Percentiles rank a stretch among this genome's conserved stretches.
Evolutionary conservation across 2,113 vertebrate genomes (phyloP).

Genomic region (Pachypanchax playfairii): DNA sequence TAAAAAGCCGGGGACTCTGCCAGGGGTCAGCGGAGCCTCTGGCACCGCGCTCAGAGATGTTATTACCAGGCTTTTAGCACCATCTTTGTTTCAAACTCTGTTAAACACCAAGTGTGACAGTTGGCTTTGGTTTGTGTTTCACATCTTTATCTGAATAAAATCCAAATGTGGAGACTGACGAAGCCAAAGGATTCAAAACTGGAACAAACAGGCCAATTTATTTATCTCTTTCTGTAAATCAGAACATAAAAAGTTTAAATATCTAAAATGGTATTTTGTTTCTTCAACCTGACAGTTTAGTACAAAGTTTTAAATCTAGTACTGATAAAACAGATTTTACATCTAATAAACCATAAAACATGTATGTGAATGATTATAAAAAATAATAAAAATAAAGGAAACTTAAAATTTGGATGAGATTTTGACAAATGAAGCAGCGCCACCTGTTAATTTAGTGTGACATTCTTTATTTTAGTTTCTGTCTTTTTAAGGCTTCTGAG

Average conservation of each 20-base stretch:
- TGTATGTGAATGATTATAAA: too few species aligned
- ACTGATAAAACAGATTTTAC: too few species aligned
- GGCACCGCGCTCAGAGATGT: constrained; percentile 33
- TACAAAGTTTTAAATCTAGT: too few species aligned
- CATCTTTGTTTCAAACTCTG: constrained; percentile 26
- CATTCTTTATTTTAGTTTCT: too few species aligned
- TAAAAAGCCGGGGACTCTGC: constrained; percentile 47
- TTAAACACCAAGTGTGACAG: constrained; percentile 30
- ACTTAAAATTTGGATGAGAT: too few species aligned
- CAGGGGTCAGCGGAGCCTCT: constrained; percentile 51
- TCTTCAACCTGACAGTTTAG: too few species aligned
- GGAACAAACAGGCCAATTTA: background rate
- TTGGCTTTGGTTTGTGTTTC: constrained; percentile 17
- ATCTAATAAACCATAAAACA: too few species aligned
- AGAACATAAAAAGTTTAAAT: background rate
- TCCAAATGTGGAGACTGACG: background rate
- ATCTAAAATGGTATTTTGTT: too few species aligned
- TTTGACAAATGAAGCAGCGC: too few species aligned
- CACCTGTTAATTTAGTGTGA: too few species aligned
- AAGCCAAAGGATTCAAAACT: background rate
- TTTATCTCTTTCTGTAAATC: background rate
- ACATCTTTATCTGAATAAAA: constrained; percentile 23
- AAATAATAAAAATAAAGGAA: too few species aligned
- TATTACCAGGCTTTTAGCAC: constrained; percentile 30
- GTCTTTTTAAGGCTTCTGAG: too few species aligned